Base-by-base conservation (phyloP, 2,888 invertebrate genomes). In the Volucella zonaria region DNA sequence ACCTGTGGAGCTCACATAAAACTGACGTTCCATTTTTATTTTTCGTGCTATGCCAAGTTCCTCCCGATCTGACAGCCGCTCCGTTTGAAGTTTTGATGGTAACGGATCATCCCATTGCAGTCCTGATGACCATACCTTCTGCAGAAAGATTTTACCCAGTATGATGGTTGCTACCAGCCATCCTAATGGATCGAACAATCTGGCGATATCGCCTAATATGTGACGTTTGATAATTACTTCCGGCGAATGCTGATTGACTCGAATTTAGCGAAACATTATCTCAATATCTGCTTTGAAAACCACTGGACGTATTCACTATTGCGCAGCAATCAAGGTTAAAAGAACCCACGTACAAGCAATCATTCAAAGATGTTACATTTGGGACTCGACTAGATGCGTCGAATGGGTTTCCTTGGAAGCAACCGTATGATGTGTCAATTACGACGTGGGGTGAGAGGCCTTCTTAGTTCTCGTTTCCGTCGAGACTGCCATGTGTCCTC, bases 211-310 rank as follows among this genome's bases (percentile, higher is more conserved):
- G 23, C 23, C 23, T 23, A 2, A 23, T 23, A 56, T 18, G 56
- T 56, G 56, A 56, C 31, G 18, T 1, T 56, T 56, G 23, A 18
- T 56, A 56, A 56, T 56, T 14, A 18, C 56, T 12, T 14, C 12
- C 18, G 56, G 56, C 23, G 9, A 23, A 23, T 56, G 14, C 23
- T n/a, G n/a, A n/a, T n/a, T n/a, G n/a, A n/a, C n/a, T n/a, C n/a
- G n/a, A n/a, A n/a, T n/a, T n/a, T n/a, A n/a, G n/a, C 23, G 49
- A 15, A 64, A 47, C n/a, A 64, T 64, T 64, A 31, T 51, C 49
- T 64, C 38, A 4, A 49, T 64, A n/a, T 62, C 61, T 2, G 61
- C n/a, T n/a, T n/a, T n/a, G n/a, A n/a, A n/a, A 10, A 45, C 61
- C 12, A 62, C 61, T 38, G 38, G 38, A 18, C 38, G 51, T 64